Conservation (phyloP, 2,797 vertebrate species). For the Apogon talboti region DNA sequence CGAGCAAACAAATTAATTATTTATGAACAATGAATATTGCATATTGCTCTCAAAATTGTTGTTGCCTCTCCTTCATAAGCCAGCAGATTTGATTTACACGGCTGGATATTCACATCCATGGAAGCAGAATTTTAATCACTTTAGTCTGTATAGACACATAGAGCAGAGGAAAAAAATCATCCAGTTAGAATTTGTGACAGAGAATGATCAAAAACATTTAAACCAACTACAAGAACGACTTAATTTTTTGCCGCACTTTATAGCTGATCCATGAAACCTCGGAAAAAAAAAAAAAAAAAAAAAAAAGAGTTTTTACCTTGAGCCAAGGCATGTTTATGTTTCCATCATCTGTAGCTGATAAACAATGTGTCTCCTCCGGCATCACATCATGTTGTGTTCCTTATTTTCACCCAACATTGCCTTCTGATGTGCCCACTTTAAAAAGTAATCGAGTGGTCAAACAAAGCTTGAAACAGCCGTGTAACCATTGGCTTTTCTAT, state of each 20-base stretch:
- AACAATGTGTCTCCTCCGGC: slow-evolving; percentile 38
- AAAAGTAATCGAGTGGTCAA: slow-evolving; percentile 75
- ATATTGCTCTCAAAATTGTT: slow-evolving; percentile 79
- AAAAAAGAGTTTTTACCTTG: background rate
- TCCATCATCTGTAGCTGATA: slow-evolving; percentile 46
- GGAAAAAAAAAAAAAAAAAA: background rate
- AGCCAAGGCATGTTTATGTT: slow-evolving; percentile 28
- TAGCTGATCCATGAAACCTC: background rate
- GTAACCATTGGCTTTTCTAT: slow-evolving; percentile 58
- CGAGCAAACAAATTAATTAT: slow-evolving; percentile 80
- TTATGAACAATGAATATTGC: slow-evolving; percentile 83
- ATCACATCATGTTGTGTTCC: slow-evolving; percentile 50
- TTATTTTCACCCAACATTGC: slow-evolving; percentile 66
- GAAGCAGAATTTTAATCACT: slow-evolving; percentile 70
- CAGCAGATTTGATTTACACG: slow-evolving; percentile 76
- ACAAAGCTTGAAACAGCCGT: slow-evolving; percentile 60
- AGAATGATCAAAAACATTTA: slow-evolving; percentile 14
- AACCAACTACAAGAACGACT: background rate
- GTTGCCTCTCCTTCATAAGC: slow-evolving; percentile 72
- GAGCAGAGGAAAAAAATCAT: slow-evolving; percentile 5
- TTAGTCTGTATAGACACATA: slow-evolving; percentile 25
- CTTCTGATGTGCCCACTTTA: slow-evolving; percentile 72
- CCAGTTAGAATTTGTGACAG: slow-evolving; percentile 22
- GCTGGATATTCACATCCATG: slow-evolving; percentile 61
- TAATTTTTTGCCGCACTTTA: slow-evolving; percentile 21